Percentiles rank a stretch among this genome's conserved stretches.
These are phyloP conservation scores for Brotula barbata DNA, from an alignment of 2,797 vertebrate species.

Conservation along the genomic window DNA sequence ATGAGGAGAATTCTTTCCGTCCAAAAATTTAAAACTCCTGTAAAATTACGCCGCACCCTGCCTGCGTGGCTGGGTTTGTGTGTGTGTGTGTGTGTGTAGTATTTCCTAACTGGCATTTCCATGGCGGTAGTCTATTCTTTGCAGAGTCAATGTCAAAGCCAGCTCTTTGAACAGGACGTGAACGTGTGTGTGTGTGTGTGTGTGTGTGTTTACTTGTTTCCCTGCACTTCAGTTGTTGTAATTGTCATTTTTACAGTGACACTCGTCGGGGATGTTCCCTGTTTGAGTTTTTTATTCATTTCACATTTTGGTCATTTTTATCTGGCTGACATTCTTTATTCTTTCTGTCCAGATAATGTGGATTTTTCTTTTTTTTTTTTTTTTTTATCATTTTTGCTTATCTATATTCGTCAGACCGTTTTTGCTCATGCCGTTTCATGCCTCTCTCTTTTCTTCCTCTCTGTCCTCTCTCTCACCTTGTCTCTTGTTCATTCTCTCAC, in stretches of 20 bases:
- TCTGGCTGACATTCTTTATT: not conserved
- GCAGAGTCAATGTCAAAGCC: constrained; percentile 18
- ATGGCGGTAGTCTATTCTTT: constrained; percentile 11
- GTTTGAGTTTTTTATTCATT: constrained; percentile 32
- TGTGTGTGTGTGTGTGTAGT: not conserved
- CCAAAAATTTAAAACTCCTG: not conserved
- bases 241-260: constrained; percentile 5
- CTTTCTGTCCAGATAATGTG: not conserved
- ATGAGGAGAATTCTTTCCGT: not conserved
- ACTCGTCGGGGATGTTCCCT: constrained; percentile 38
- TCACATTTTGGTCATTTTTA: constrained; percentile 31
- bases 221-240: not conserved
- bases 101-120: constrained; percentile 5
- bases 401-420: not conserved
- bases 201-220: constrained; percentile 4
- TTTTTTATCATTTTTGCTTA: constrained; percentile 4
- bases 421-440: constrained; percentile 17
- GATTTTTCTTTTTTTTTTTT: not conserved
- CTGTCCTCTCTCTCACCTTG: constrained; percentile 21
- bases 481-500: constrained; percentile 53
- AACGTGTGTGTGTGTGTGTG: not conserved
- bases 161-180: constrained; percentile 2
- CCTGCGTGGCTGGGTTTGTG: not conserved
- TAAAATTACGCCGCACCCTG: not conserved
- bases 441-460: constrained; percentile 18